A percentile compares a stretch with the other conserved stretches of the same genome.
Evolutionary conservation across 2,113 vertebrate genomes (phyloP).

Genomic region (Ctenomys sociabilis): DNA sequence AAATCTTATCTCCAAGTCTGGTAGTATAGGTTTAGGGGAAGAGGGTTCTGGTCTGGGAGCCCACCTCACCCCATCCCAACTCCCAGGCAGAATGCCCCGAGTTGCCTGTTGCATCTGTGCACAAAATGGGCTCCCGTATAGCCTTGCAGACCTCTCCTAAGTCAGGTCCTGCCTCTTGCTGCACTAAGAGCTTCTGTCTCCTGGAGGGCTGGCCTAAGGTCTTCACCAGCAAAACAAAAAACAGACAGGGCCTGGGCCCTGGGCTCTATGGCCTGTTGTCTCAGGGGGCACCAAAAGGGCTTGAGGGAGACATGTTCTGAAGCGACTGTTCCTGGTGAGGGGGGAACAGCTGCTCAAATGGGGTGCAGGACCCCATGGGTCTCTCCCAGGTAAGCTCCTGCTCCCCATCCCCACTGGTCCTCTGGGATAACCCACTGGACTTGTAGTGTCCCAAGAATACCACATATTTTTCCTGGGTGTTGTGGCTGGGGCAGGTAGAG

Average conservation of each 20-base stretch:
- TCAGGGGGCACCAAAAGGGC: not conserved
- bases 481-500: not conserved
- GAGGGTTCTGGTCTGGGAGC: not conserved
- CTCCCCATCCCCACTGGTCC: not conserved
- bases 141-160: not conserved
- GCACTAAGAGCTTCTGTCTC: not conserved
- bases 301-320: not conserved
- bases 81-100: not conserved
- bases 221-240: conserved; percentile 3
- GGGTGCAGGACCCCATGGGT: not conserved
- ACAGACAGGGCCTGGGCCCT: not conserved
- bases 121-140: not conserved
- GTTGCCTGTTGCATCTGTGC: not conserved
- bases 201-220: not conserved
- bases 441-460: not conserved
- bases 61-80: not conserved
- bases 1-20: conserved; percentile 1
- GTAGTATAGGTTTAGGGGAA: not conserved
- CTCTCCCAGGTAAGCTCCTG: not conserved
- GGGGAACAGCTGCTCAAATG: not conserved
- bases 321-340: not conserved
- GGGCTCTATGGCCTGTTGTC: not conserved
- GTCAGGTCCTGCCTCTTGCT: not conserved
- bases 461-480: not conserved
- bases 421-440: not conserved